Evolutionary conservation across 2,888 invertebrate species (phyloP), one percentile per base, ranked within the genome.

Genomic region (Polietes domitor): DNA sequence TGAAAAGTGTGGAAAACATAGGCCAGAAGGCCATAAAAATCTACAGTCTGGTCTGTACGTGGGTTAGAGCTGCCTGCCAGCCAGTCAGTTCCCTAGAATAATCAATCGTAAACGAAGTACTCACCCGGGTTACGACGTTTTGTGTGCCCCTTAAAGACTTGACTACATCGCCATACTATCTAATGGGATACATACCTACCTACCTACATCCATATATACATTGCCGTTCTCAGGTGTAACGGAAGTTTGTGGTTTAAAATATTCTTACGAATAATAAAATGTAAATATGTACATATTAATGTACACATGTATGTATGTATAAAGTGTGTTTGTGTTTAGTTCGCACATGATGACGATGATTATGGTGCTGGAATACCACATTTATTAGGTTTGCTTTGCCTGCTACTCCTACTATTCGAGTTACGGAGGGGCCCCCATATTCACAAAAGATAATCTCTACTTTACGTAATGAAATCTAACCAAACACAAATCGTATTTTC

Each of bases 211-310:
- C 12, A 21, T 65, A 65, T 53, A 65, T 58, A 28, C 41, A 41
- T n/a, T 5, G n/a, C 15, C n/a, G 63, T 50, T 72, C 58, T 68
- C 79, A 82, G 79, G 75, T 82, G 82, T 79, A 83, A 80, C 83
- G 83, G 83, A 79, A 83, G 73, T 83, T 83, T 80, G 79, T 77
- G 83, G 83, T 61, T n/a, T n/a, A 50, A 76, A 73, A 71, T 55
- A 43, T 68, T 55, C 65, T 37, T 19, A 19, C 24, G 63, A 72
- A 65, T 47, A 47, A 47, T 47, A 47, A 47, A 47, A 47, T 47
- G 4, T 47, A n/a, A 47, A 47, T 47, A 47, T 47, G 47, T 58
- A 10, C 53, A 53, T 53, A 53, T 21, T n/a, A 53, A 53, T 53
- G 53, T 53, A 53, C 24, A 26, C 3, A 41, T 2, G 6, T 41